These are phyloP conservation scores for Netta rufina DNA, from an alignment of 2,797 vertebrate species.

Conservation along the genomic window DNA sequence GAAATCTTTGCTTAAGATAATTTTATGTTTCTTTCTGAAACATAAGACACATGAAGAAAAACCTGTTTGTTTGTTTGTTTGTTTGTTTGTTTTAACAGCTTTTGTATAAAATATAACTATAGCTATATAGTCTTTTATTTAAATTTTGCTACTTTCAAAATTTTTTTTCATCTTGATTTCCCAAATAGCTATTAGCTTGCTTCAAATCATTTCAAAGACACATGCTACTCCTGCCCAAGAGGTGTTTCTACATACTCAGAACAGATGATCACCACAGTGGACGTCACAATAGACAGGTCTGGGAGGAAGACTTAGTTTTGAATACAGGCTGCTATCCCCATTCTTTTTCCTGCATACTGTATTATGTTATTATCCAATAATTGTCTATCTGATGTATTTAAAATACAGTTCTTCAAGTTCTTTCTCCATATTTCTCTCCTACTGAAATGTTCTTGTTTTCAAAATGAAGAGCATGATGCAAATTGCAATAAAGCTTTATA, in stretches of 20 bases:
- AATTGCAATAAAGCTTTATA: background rate
- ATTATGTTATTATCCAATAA: background rate
- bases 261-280: fast-evolving
- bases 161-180: background rate
- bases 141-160: background rate
- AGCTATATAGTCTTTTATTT: background rate
- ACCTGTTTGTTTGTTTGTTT: background rate
- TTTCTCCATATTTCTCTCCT: background rate
- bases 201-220: background rate
- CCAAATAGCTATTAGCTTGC: background rate
- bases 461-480: background rate
- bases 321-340: background rate
- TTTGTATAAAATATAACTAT: background rate
- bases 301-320: background rate
- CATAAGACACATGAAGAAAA: background rate
- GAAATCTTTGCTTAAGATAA: background rate
- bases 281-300: background rate
- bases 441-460: background rate
- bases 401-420: background rate
- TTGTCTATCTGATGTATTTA: background rate
- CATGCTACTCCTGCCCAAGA: background rate
- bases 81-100: background rate
- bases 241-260: background rate
- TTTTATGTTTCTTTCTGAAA: background rate
- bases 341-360: background rate